Percentiles rank a stretch among this genome's conserved stretches.
These are phyloP conservation scores for Solea solea DNA, from an alignment of 2,113 vertebrate species.

Conservation along the genomic window DNA sequence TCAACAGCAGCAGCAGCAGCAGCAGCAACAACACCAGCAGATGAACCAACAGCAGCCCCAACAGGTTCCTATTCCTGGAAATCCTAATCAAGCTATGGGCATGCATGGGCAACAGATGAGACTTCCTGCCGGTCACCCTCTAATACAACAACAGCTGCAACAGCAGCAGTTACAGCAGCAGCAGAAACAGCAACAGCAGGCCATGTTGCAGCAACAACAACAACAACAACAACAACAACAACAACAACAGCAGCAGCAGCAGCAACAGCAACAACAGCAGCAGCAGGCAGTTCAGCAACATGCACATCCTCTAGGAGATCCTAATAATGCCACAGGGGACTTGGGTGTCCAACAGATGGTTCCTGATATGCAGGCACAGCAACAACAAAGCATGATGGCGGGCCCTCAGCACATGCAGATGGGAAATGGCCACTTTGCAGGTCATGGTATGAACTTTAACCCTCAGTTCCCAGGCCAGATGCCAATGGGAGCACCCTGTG, in stretches of 20 bases:
- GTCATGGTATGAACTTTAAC: conserved; percentile 89
- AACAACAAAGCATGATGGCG: conserved; percentile 89
- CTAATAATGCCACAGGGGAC: conserved; percentile 81
- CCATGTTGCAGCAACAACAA: conserved; percentile 78
- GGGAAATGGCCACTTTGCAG: conserved; percentile 93
- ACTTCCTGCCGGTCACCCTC: conserved; percentile 86
- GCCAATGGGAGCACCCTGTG: conserved; percentile 84
- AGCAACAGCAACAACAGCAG: conserved; percentile 81
- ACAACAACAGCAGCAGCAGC: conserved; percentile 81
- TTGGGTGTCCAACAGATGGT: conserved; percentile 89
- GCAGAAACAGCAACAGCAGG: conserved; percentile 79
- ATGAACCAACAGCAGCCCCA: conserved; percentile 83
- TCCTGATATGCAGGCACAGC: conserved; percentile 91
- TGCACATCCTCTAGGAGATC: conserved; percentile 87
- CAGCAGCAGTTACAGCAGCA: conserved; percentile 82
- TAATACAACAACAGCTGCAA: conserved; percentile 88
- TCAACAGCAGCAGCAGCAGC: conserved; percentile 81
- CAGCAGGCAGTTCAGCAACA: conserved; percentile 82
- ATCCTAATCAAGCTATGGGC: conserved; percentile 90
- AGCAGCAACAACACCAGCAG: conserved; percentile 83
- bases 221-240: conserved; percentile 81
- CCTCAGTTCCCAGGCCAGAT: conserved; percentile 91
- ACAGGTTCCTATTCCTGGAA: conserved; percentile 90
- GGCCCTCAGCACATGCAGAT: conserved; percentile 93
- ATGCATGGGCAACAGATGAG: conserved; percentile 94